Evolutionary conservation across 2,888 invertebrate genomes (phyloP).

Genomic region (Oasisia sp.): DNA sequence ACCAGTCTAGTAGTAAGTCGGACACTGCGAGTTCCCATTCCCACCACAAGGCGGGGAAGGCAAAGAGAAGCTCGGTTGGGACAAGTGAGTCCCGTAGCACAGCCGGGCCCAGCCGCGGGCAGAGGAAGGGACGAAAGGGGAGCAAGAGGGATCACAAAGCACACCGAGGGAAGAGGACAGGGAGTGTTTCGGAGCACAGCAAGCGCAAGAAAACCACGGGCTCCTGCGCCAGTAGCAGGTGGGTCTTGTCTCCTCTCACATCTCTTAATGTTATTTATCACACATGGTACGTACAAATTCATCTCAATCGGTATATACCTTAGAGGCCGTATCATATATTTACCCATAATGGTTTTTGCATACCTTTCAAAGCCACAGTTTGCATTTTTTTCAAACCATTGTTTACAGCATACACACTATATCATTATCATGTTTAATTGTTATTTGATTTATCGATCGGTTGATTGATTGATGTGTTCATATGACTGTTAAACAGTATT

Average conservation of each 20-base stretch:
- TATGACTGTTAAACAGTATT: too few species aligned
- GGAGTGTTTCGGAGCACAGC: conserved; percentile 18
- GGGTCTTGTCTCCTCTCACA: conserved; percentile 38
- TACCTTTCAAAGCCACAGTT: too few species aligned
- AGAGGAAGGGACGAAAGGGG: neutral
- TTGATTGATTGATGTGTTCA: too few species aligned
- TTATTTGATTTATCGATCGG: too few species aligned
- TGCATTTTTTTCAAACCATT: too few species aligned
- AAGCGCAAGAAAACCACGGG: conserved; percentile 69
- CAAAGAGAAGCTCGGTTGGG: neutral
- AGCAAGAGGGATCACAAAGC: neutral
- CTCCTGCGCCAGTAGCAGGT: conserved; percentile 75
- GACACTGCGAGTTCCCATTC: neutral
- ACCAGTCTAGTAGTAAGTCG: neutral
- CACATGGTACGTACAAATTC: neutral
- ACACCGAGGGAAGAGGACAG: conserved; percentile 19
- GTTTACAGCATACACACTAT: too few species aligned
- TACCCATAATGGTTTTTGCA: too few species aligned
- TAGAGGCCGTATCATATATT: too few species aligned
- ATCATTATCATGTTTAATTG: too few species aligned
- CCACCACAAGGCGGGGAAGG: neutral
- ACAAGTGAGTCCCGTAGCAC: neutral
- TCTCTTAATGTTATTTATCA: too few species aligned
- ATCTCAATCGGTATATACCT: neutral
- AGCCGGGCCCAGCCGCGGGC: neutral